phyloP scores from a whole-genome alignment of 2,888 invertebrate species.

The Choristoneura rosaceana region DNA sequence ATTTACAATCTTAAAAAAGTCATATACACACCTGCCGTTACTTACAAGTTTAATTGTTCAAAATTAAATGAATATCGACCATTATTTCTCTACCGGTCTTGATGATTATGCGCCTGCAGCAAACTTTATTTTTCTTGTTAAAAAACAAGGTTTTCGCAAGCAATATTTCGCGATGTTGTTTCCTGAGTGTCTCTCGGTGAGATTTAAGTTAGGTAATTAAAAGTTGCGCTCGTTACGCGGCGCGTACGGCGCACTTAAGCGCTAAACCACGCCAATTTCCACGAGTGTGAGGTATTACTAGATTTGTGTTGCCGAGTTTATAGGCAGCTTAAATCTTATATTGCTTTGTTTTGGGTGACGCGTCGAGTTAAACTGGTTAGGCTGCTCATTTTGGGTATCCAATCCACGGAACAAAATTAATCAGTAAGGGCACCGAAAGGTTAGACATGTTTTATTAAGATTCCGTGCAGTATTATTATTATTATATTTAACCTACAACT shows the following conservation, averaged over 20 bases:
- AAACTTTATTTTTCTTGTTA: conserved; percentile 4
- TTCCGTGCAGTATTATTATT: background rate
- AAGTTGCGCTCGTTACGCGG: conserved; percentile 65
- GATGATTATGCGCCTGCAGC: background rate
- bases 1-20: too few relatives aligned
- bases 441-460: background rate
- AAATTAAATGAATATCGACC: background rate
- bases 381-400: background rate
- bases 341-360: conserved; percentile 3
- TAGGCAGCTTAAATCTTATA: conserved; percentile 8
- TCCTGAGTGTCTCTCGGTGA: conserved; percentile 60
- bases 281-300: conserved; percentile 42
- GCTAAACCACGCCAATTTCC: conserved; percentile 58
- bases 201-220: conserved; percentile 78
- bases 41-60: too few relatives aligned
- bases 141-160: conserved; percentile 34
- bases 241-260: conserved; percentile 52
- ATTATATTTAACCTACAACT: too few relatives aligned
- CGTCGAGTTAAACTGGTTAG: background rate
- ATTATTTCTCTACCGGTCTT: background rate
- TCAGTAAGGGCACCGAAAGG: background rate
- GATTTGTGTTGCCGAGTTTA: conserved; percentile 13
- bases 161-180: conserved; percentile 63
- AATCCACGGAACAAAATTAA: too few relatives aligned
- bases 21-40: too few relatives aligned